A percentile compares a stretch with the other conserved stretches of the same genome.
phyloP scores from a whole-genome alignment of 2,888 invertebrate genomes.

The Aphidoletes aphidimyza region DNA sequence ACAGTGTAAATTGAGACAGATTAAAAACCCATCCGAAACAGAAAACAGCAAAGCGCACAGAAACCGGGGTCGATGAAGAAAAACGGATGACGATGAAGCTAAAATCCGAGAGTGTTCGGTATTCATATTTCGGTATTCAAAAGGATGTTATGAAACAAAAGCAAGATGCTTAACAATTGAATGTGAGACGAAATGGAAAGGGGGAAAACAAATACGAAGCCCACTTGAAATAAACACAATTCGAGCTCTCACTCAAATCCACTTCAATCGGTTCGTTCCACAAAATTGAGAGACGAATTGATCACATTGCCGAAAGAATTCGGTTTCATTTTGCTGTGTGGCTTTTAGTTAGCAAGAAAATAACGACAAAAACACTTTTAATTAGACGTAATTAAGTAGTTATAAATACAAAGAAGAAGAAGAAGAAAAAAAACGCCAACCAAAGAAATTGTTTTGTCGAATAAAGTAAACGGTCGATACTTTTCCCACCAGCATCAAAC shows the following conservation, averaged over 20 bases:
- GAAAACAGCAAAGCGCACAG: background rate
- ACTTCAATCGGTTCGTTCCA: constrained; percentile 4
- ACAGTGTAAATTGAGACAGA: constrained; percentile 23
- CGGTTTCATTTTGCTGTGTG: too few species aligned
- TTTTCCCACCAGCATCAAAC: background rate
- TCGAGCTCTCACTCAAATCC: background rate
- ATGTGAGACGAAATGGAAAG: background rate
- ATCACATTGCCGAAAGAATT: background rate
- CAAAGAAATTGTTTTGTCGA: background rate
- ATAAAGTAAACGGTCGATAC: background rate
- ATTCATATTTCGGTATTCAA: constrained; percentile 3
- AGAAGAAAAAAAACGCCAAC: background rate
- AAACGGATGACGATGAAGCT: background rate
- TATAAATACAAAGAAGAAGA: constrained; percentile 17
- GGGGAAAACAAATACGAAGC: background rate
- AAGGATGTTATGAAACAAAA: constrained; percentile 6
- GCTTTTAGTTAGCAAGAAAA: too few species aligned
- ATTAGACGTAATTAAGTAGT: constrained; percentile 36
- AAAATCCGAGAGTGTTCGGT: too few species aligned
- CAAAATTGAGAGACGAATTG: background rate
- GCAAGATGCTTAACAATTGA: constrained; percentile 17
- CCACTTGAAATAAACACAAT: background rate
- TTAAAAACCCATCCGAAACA: constrained; percentile 24
- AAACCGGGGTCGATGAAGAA: background rate
- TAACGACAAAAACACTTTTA: constrained; percentile 7